These are phyloP conservation scores for Lithophane semibrunnea DNA, from an alignment of 2,888 invertebrate genomes.

Conservation along the genomic window DNA sequence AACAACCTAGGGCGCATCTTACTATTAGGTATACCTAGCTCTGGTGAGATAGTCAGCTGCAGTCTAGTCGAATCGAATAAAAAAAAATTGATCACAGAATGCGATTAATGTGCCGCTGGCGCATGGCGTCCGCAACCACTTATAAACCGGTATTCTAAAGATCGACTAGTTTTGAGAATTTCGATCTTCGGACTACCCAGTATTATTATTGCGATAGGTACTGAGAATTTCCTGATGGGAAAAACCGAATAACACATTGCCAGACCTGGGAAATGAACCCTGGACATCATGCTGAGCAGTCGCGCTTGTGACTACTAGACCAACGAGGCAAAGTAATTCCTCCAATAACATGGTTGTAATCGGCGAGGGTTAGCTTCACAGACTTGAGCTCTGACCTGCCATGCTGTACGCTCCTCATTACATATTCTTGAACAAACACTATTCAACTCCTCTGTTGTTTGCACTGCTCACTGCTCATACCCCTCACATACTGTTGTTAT, in stretches of 20 bases:
- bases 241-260: neutral
- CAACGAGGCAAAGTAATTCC: neutral
- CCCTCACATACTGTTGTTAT: constrained; percentile 18
- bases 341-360: neutral
- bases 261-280: neutral
- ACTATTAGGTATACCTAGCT: neutral
- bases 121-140: neutral
- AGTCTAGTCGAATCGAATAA: neutral
- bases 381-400: neutral
- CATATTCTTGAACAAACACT: neutral
- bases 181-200: neutral
- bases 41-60: neutral
- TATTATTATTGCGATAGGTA: neutral
- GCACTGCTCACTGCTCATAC: neutral
- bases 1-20: neutral
- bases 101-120: too few species aligned
- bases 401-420: neutral
- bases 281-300: neutral
- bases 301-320: neutral
- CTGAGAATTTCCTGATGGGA: neutral
- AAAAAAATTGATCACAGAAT: neutral
- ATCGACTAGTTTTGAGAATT: neutral
- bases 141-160: constrained; percentile 3
- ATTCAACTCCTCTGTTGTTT: neutral
- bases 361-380: neutral